Evolutionary conservation across 1,140 invertebrate species (phyloP).

Genomic region (Nasonia longicornis): DNA sequence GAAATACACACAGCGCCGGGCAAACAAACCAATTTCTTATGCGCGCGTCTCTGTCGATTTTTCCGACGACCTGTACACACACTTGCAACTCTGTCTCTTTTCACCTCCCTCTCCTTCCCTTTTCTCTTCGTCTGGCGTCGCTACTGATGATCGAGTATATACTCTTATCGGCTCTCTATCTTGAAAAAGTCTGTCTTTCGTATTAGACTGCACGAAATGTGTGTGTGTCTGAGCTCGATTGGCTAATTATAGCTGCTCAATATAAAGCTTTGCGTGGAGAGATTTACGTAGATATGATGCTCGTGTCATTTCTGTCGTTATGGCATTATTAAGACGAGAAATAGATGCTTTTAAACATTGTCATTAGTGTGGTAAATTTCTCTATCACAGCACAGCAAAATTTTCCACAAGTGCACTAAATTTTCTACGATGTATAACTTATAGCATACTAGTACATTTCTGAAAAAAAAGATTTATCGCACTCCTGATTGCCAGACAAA

Average conservation of each 20-base stretch:
- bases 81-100: not conserved
- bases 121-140: not conserved
- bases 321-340: too few relatives aligned
- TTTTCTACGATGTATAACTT: too few relatives aligned
- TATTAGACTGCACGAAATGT: not conserved
- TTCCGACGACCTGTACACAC: not conserved
- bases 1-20: not conserved
- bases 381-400: too few relatives aligned
- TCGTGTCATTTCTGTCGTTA: not conserved
- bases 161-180: not conserved
- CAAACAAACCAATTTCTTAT: constrained; percentile 3
- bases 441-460: too few relatives aligned
- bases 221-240: not conserved
- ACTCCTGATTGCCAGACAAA: too few relatives aligned
- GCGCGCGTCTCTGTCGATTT: not conserved
- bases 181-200: not conserved
- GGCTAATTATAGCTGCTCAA: not conserved
- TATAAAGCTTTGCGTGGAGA: not conserved
- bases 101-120: not conserved
- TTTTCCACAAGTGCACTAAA: too few relatives aligned
- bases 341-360: too few relatives aligned
- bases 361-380: too few relatives aligned
- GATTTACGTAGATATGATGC: not conserved
- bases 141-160: not conserved
- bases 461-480: too few relatives aligned